Evolutionary conservation across 53 echinoderm and acorn worm species (phyloP), one percentile per base, ranked within the genome.

Genomic region (Holothuria scabra): DNA sequence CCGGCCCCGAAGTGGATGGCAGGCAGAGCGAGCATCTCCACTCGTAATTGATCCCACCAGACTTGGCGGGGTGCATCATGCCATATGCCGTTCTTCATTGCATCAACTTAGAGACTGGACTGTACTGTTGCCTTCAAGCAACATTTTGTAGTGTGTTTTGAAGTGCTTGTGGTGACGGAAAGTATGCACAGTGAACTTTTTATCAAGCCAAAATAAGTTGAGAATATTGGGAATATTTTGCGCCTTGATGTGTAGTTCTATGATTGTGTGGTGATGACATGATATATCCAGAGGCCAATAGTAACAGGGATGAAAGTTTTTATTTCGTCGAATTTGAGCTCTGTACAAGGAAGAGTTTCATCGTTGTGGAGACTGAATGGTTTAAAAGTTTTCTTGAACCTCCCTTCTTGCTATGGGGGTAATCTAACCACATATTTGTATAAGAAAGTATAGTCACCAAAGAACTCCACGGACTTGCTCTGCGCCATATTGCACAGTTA

Each of bases 11-110:
- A 38, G 69, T 25, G 37, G 69, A 69, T 30, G 6, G 69, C 44
- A 35, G 37, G 69, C 37, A 44, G 30, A 68, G 12, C 38, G 23
- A 44, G 38, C 69, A 34, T 33, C 69, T 34, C 14, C 6, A 10
- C 12, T 44, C 6, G 69, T 69, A 69, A 69, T 69, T 69, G 69
- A 69, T 69, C 37, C 23, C 44, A 48, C 48, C 72, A 72, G 72
- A 48, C 72, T 23, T 25, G 10, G 28, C 72, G 34, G 72, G 72
- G 44, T 72, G 72, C 72, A 72, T 44, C 72, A 16, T 72, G 22
- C 72, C 72, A 72, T 72, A 72, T 72, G 72, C 46, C 16, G 72
- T 41, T 24, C 22, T 44, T 23, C 46, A 33, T 34, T 22, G 34
- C 41, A 41, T n/a, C 30, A 30, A 5, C 5, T 25, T 30, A 28